Evolutionary conservation across 2,797 vertebrate species (phyloP), one percentile per base, ranked within the genome.

Genomic region (Myotis findleyi): DNA sequence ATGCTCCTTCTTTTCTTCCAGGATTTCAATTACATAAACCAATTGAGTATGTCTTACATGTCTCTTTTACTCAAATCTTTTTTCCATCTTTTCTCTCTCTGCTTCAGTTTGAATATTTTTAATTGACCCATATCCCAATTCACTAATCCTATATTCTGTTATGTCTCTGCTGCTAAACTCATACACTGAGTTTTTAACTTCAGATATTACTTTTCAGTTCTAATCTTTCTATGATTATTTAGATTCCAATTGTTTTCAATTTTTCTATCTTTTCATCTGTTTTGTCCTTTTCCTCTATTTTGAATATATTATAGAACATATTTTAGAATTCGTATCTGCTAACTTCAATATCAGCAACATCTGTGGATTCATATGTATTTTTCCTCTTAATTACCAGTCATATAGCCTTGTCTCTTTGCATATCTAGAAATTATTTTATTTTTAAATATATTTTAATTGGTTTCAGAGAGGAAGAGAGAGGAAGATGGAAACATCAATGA

Each of bases 131-230:
- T 47, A 81, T 80, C 44, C 33, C 17, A 92, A 53, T 36, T 92
- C 57, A 85, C 33, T 87, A 90, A 68, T 38, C 64, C 53, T 92
- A 33, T 6, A 87, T 72, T 73, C 73, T 68, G 8, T 47, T 93
- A 44, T 36, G 55, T 71, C 10, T 53, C 36, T 83, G 41, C 25
- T 85, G 73, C 13, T 93, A 76, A 92, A 80, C 41, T 79, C 21
- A 91, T 55, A 76, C 16, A 75, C 0, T 44, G 18, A 30, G 14
- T 77, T 80, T 77, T 80, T 36, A 49, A 93, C 80, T 75, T 80
- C 13, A 89, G 76, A 76, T n/a, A 73, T 3, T 89, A 64, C 14
- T 62, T 91, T 89, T 94, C 71, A 95, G 55, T 79, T 93, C 36
- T 89, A 41, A 86, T 59, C 20, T 64, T 85, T 33, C 5, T 13